Percentiles rank a stretch among this genome's conserved stretches.
phyloP scores from a whole-genome alignment of 1,140 invertebrate genomes.

The Oncopeltus fasciatus region DNA sequence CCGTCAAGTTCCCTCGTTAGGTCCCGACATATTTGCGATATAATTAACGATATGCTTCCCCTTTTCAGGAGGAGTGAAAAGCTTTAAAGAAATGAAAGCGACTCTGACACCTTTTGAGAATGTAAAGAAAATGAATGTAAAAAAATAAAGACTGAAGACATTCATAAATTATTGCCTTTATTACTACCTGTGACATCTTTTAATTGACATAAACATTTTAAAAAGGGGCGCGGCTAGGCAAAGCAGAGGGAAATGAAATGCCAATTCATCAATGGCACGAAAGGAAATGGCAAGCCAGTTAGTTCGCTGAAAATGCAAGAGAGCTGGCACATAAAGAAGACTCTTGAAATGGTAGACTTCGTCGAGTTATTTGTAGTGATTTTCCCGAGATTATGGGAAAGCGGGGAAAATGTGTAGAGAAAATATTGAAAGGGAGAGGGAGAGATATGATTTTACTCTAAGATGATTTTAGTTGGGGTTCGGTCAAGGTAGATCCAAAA shows the following conservation, averaged over 20 bases:
- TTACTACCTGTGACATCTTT: constrained; percentile 1
- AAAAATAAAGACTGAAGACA: not conserved
- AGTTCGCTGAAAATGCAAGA: too few species aligned
- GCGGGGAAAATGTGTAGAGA: too few species aligned
- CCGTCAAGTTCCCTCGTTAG: not conserved
- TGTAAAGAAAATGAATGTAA: not conserved
- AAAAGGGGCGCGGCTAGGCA: not conserved
- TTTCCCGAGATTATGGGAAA: too few species aligned
- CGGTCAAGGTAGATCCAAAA: too few species aligned
- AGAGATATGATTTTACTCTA: too few species aligned
- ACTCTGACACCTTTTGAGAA: constrained; percentile 6
- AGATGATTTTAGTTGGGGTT: too few species aligned
- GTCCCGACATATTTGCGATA: constrained; percentile 4
- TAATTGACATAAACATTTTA: constrained; percentile 3
- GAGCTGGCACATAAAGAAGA: too few species aligned
- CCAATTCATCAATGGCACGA: not conserved
- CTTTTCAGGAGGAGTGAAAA: not conserved
- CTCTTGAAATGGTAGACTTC: too few species aligned
- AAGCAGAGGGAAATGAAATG: not conserved
- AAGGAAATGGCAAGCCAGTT: too few species aligned
- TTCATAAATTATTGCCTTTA: constrained; percentile 5
- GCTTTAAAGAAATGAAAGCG: constrained; percentile 5
- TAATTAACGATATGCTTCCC: constrained; percentile 4
- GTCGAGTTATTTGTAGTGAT: too few species aligned
- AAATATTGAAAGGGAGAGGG: too few species aligned